phyloP scores from a whole-genome alignment of 1,140 invertebrate genomes.

The Magallana ariakensis region DNA sequence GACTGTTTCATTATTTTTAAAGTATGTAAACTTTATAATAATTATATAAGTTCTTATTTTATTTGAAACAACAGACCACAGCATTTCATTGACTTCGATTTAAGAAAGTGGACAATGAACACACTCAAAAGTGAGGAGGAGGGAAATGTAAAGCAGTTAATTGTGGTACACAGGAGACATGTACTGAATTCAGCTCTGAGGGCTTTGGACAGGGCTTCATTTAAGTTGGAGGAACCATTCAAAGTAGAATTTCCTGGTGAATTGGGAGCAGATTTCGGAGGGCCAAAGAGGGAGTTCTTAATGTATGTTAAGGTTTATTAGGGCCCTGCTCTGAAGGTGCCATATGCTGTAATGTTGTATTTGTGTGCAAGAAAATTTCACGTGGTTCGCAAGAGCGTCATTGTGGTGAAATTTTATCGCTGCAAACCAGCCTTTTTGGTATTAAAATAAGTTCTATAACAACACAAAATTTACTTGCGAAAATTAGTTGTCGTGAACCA shows the following conservation, averaged over 20 bases:
- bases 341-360: neutral
- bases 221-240: neutral
- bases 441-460: too few relatives aligned
- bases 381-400: too few relatives aligned
- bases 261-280: slow-evolving; percentile 4
- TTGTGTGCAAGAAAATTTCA: too few relatives aligned
- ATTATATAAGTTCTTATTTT: neutral
- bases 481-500: too few relatives aligned
- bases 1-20: neutral
- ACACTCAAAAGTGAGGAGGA: neutral
- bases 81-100: neutral
- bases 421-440: too few relatives aligned
- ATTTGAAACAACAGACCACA: slow-evolving; percentile 5
- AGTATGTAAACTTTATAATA: neutral
- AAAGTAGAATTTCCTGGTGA: slow-evolving; percentile 22
- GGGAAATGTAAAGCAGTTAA: neutral
- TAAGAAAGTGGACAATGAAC: slow-evolving; percentile 13
- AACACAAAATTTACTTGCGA: too few relatives aligned
- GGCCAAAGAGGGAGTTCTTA: slow-evolving; percentile 25
- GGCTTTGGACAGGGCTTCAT: slow-evolving; percentile 9
- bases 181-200: neutral
- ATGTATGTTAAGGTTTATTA: neutral
- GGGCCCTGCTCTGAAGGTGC: slow-evolving; percentile 2
- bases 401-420: too few relatives aligned
- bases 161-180: slow-evolving; percentile 2